Evolutionary conservation across 1,140 invertebrate genomes (phyloP), one percentile per base, ranked within the genome.

Genomic region (Batillaria attramentaria): DNA sequence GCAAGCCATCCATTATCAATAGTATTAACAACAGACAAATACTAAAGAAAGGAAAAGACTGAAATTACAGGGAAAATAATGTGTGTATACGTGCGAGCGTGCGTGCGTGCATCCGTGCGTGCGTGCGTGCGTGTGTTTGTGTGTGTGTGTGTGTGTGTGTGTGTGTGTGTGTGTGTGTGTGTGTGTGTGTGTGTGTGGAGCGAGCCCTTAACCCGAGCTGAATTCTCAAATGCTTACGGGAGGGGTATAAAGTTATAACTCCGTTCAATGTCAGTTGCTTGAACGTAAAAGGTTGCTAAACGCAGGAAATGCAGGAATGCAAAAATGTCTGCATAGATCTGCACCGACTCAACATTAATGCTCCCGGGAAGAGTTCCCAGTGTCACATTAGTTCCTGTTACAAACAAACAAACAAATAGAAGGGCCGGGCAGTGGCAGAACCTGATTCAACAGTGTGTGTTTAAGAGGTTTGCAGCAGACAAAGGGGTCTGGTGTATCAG

Each of bases 151-250:
- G 46, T 24, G 46, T 24, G 57, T 60, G 57, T n/a, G 57, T 62
- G 33, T 31, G 24, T n/a, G 57, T 24, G 31, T 5, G 24, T 60
- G 46, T 50, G 46, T 50, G 46, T 60, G 46, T 50, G 46, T 50
- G 46, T 50, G 46, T 50, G 46, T 50, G 57, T n/a, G 57, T 2
- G 57, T 62, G 57, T 62, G 57, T 62, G 57, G 16, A n/a, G 46
- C 46, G 46, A 54, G 16, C 16, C n/a, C 46, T 54, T 54, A 18
- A 54, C 16, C n/a, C 46, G 16, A 2, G 2, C 16, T 18, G n/a
- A 1, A 18, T 18, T 54, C 46, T 16, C n/a, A n/a, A 54, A 54
- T 54, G 16, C n/a, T 18, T 18, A 54, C 16, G n/a, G n/a, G 16
- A 54, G 16, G 46, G n/a, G n/a, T 54, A 16, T 18, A 54, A 54